Evolutionary conservation across 2,888 invertebrate species (phyloP), one percentile per base, ranked within the genome.

Genomic region (Palloptera scutellata): DNA sequence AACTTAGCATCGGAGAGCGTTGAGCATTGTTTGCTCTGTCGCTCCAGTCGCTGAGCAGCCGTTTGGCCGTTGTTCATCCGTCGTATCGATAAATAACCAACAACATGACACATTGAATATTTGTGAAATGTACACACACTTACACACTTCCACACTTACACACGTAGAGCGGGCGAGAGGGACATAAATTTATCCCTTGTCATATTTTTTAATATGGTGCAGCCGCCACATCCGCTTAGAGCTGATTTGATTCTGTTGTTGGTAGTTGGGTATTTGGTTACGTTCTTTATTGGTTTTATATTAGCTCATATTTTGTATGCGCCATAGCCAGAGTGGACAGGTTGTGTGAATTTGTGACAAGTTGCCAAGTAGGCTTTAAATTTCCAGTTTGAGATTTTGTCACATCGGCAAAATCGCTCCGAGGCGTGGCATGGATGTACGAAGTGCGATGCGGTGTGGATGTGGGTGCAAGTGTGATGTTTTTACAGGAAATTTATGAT

Each of bases 401-500:
- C 55, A 68, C 53, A 66, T 65, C 59, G 62, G 59, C 57, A 55
- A 66, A 53, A 42, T 17, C 59, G 48, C 11, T 54, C 5, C 45
- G 42, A 65, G 61, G 8, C 10, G 43, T 5, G 30, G 30, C 30
- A 20, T 41, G n/a, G 52, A 0, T 30, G 41, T 51, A 30, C 41
- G 15, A 40, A 52, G 40, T 52, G 17, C 57, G 17, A 58, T 57
- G 10, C 17, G 20, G 6, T 13, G 45, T 15, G 41, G 19, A 30
- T 19, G 40, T 52, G n/a, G 12, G 8, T 52, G 52, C n/a, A 30
- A 41, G 52, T 20, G 52, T 61, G 61, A 15, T 48, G 48, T 2
- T 13, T 15, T 15, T 5, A 15, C 48, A 59, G 59, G 64, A 71
- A 69, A 74, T 74, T 73, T 73, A 73, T 74, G 69, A 68, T 66